Evolutionary conservation across 1,140 invertebrate genomes (phyloP).

Genomic region (Heliconius eleuchia): DNA sequence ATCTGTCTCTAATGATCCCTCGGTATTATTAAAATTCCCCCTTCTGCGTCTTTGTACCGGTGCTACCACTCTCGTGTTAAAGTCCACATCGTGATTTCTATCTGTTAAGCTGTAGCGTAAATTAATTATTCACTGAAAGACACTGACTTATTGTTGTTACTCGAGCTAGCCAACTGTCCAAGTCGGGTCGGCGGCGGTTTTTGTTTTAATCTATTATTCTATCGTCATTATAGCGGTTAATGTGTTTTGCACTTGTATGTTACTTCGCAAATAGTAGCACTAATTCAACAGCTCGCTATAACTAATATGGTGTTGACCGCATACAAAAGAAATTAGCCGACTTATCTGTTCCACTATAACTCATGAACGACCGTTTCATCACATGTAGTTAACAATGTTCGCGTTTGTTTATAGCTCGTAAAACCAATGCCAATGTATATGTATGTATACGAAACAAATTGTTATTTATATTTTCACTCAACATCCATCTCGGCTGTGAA

Average conservation of each 20-base stretch:
- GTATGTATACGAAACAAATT: background rate
- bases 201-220: constrained; percentile 15
- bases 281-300: constrained; percentile 7
- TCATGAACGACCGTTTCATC: constrained; percentile 27
- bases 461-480: constrained; percentile 20
- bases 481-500: background rate
- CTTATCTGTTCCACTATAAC: constrained; percentile 18
- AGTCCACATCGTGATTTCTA: constrained; percentile 36
- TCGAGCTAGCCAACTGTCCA: constrained; percentile 4
- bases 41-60: constrained; percentile 27
- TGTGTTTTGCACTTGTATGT: constrained; percentile 3
- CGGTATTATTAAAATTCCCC: constrained; percentile 41
- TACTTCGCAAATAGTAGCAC: constrained; percentile 14
- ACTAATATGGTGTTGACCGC: constrained; percentile 20
- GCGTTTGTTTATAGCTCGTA: constrained; percentile 33
- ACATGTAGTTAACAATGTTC: constrained; percentile 26
- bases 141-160: constrained; percentile 22
- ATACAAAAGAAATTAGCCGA: constrained; percentile 27
- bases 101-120: constrained; percentile 32
- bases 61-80: constrained; percentile 35
- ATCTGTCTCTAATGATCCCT: constrained; percentile 59
- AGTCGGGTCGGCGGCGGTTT: background rate
- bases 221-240: constrained; percentile 16
- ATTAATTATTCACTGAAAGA: constrained; percentile 39
- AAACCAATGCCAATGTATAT: constrained; percentile 15